Evolutionary conservation across 1,140 invertebrate genomes (phyloP).

Genomic region (Zeugodacus cucurbitae): DNA sequence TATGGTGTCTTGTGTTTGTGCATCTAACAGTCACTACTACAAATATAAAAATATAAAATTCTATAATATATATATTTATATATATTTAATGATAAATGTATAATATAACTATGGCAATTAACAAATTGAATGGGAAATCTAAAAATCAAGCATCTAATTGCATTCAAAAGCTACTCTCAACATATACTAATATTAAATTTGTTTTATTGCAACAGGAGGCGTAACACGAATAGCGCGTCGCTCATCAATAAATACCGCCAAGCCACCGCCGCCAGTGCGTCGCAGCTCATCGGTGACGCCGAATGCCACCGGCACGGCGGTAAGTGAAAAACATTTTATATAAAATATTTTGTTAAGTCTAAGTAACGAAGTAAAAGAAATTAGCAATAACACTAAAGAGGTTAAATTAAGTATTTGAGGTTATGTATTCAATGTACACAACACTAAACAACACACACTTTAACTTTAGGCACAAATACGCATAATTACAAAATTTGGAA

Average conservation of each 20-base stretch:
- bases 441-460: too few relatives aligned
- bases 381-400: not conserved
- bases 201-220: conserved; percentile 45
- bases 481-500: too few relatives aligned
- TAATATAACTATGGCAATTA: too few relatives aligned
- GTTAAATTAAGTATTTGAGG: not conserved
- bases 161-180: too few relatives aligned
- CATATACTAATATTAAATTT: conserved; percentile 15
- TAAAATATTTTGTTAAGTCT: not conserved
- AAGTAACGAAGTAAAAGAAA: not conserved
- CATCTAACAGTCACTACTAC: conserved; percentile 40
- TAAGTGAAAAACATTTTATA: conserved; percentile 49
- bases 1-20: conserved; percentile 44
- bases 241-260: conserved; percentile 73
- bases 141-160: too few relatives aligned
- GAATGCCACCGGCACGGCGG: conserved; percentile 53
- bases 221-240: conserved; percentile 62
- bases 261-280: conserved; percentile 86
- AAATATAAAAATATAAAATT: not conserved
- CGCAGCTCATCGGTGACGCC: conserved; percentile 84
- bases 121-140: too few relatives aligned
- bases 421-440: too few relatives aligned
- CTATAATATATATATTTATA: not conserved
- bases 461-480: too few relatives aligned
- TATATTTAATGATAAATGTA: too few relatives aligned